Evolutionary conservation across 2,888 invertebrate genomes (phyloP), one percentile per base, ranked within the genome.

Genomic region (Acrobasis consociella): DNA sequence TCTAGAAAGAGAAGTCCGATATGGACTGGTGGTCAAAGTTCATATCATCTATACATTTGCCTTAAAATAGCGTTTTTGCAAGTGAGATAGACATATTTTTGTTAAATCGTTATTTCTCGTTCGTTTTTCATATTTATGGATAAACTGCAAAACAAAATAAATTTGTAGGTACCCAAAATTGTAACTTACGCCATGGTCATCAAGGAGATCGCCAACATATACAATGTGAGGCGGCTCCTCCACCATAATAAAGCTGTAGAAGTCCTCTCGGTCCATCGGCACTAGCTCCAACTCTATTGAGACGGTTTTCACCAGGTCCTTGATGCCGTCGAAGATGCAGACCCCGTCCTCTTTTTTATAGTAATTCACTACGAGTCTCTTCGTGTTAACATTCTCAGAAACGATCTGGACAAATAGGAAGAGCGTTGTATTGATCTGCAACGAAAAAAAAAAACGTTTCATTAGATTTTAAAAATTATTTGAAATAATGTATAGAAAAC

Each of bases 391-490:
- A 56, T 56, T 42, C 42, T 56, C 56, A 15, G 56, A 39, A 13
- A 56, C 56, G 7, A 56, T 46, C 46, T 56, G 56, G 11, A 42
- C 13, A 22, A 46, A 56, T 42, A 56, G 8, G 8, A 56, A 42
- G 3, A 56, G 56, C 42, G 56, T n/a, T 7, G 42, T 56, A n/a
- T 56, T 56, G 11, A 56, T 56, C 56, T 56, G 22, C 3, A 39
- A 55, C 11, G 2, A n/a, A 46, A 46, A 7, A 8, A 31, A 31
- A 31, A 31, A 31, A 31, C 7, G 22, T 22, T 22, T 22, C 3
- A 22, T 22, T 22, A 1, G 22, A 22, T 22, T 3, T 22, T 22
- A 22, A 22, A 22, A 22, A 22, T 22, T 22, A 2, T 22, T 22
- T 22, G 22, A 22, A 22, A n/a, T n/a, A n/a, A n/a, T n/a, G n/a